Base-by-base conservation (phyloP, 2,113 vertebrate genomes). In the Ceuthmochares aereus region DNA sequence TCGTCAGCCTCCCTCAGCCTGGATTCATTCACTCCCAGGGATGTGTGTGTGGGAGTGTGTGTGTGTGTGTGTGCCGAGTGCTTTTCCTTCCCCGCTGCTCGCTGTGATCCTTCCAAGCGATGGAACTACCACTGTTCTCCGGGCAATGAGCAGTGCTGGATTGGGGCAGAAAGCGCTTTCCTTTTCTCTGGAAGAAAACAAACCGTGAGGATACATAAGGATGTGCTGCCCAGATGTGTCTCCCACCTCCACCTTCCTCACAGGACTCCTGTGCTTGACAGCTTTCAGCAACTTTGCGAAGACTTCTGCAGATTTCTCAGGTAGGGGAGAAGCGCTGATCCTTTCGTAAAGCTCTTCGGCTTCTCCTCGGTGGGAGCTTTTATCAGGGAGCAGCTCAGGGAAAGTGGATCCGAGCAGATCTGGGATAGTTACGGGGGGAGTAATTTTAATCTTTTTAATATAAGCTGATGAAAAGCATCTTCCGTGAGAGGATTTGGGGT, bases 301-400 rank as follows among this genome's bases (percentile, higher is more conserved):
- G 83, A 98, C 98, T 90, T 98, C 98, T 43, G 95, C 98, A 6
- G 98, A 99, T 91, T 98, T 98, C 66, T 98, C 99, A 98, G 99
- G 99, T 99, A 97, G 85, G 97, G 86, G 69, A 85, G 86, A 95
- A 84, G 47, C 1, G 7, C 69, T 1, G 34, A 52, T 59, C 58
- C 43, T 34, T 75, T 36, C 8, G 0, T 19, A 3, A 49, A 6
- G 34, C 55, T 47, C 51, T 10, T 4, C 3, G 55, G 49, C 82
- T 84, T 87, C 49, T 62, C 8, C 0, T 6, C 47, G 62, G 18
- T 6, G 49, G 40, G 56, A 63, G 43, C 60, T 68, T 34, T 70
- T 6, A 11, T 16, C 55, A 25, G 21, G 78, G 62, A 82, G 40
- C 70, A 40, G 70, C 69, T 68, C 63, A 12, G 81, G 58, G 58